Evolutionary conservation across 2,888 invertebrate species (phyloP).

Genomic region (Dioctria linearis): DNA sequence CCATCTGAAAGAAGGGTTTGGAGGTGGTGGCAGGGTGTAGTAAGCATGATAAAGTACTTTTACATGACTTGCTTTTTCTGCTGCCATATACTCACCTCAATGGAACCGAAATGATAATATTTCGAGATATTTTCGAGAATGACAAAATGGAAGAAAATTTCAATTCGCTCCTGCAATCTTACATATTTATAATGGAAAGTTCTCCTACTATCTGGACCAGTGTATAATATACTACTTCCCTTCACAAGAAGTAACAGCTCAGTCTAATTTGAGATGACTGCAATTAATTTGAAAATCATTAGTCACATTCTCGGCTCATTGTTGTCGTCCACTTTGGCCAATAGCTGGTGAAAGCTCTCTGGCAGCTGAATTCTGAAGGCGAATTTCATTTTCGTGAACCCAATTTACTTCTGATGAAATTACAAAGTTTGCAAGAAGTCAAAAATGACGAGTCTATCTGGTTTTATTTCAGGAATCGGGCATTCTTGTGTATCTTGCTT

Average conservation of each 20-base stretch:
- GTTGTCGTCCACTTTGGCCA: neutral
- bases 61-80: constrained; percentile 52
- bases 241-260: neutral
- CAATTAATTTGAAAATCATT: constrained; percentile 57
- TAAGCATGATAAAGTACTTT: constrained; percentile 53
- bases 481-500: neutral
- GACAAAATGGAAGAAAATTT: constrained; percentile 44
- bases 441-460: constrained; percentile 8
- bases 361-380: neutral
- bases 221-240: neutral
- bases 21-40: constrained; percentile 33
- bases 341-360: neutral
- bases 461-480: no score
- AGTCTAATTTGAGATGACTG: constrained; percentile 38
- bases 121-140: constrained; percentile 17
- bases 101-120: neutral
- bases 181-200: neutral
- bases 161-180: neutral
- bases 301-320: constrained; percentile 34
- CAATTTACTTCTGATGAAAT: constrained; percentile 3
- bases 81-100: neutral
- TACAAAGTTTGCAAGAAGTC: constrained; percentile 19
- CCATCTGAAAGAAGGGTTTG: neutral
- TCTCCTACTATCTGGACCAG: constrained; percentile 15
- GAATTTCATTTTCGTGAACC: constrained; percentile 11